These are phyloP conservation scores for Trematomus bernacchii DNA, from an alignment of 2,797 vertebrate species.

Conservation along the genomic window DNA sequence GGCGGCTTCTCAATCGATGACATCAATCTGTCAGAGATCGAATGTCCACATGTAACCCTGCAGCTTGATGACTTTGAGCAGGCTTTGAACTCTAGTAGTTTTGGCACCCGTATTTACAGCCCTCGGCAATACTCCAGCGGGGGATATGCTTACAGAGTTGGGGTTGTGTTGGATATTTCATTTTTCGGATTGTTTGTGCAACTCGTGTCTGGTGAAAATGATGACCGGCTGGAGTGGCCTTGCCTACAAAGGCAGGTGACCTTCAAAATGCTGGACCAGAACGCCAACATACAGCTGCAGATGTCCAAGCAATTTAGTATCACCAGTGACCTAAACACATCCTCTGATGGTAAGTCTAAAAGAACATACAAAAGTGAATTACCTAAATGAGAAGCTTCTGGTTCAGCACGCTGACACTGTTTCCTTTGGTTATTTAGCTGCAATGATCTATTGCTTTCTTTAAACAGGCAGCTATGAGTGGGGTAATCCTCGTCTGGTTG, in stretches of 20 bases:
- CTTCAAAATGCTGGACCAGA: constrained; percentile 88
- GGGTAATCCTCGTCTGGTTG: constrained; percentile 43
- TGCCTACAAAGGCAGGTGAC: constrained; percentile 86
- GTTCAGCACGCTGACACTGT: too few relatives aligned
- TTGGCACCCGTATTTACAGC: constrained; percentile 70
- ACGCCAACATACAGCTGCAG: constrained; percentile 77
- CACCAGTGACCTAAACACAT: constrained; percentile 4
- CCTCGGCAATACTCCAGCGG: constrained; percentile 84
- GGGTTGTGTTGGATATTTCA: rapidly evolving
- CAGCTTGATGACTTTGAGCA: constrained; percentile 84
- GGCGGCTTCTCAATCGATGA: constrained; percentile 93
- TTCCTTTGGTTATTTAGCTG: too few relatives aligned
- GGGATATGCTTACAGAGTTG: constrained; percentile 87
- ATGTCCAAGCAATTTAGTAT: constrained; percentile 56
- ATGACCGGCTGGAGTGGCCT: constrained; percentile 87
- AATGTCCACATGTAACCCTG: constrained; percentile 86
- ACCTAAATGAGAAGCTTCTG: too few relatives aligned
- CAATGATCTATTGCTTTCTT: background rate
- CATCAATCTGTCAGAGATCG: constrained; percentile 89
- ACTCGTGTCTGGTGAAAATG: constrained; percentile 86
- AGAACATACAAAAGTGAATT: background rate
- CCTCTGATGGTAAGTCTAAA: background rate
- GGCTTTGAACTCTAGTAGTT: constrained; percentile 42
- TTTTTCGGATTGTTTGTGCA: constrained; percentile 75
- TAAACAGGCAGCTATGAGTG: constrained; percentile 2